phyloP scores from a whole-genome alignment of 2,113 vertebrate species.

The Panthera leo region DNA sequence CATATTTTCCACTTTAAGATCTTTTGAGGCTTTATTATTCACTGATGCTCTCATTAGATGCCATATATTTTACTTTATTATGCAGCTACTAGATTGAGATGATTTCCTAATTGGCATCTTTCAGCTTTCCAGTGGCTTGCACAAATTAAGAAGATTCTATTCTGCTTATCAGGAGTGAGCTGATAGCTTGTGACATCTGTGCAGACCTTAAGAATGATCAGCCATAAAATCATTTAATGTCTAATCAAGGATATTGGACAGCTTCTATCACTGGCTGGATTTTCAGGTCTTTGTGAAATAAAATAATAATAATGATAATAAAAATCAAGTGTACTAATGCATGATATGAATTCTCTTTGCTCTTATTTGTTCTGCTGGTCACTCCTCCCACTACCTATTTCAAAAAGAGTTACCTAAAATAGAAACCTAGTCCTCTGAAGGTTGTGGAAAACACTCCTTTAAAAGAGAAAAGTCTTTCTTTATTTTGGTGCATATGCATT shows the following conservation, averaged over 20 bases:
- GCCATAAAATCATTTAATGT: constrained; percentile 46
- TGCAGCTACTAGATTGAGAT: background rate
- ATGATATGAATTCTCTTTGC: background rate
- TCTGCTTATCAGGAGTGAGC: constrained; percentile 57
- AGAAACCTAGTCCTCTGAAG: background rate
- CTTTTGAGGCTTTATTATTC: background rate
- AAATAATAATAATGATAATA: constrained; percentile 46
- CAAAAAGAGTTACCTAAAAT: background rate
- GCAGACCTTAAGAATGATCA: constrained; percentile 59
- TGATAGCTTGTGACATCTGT: constrained; percentile 53
- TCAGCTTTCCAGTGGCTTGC: background rate
- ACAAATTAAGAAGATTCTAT: constrained; percentile 68
- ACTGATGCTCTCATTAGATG: background rate
- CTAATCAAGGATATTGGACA: constrained; percentile 49
- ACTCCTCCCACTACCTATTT: background rate
- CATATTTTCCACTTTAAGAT: background rate
- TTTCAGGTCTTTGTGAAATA: constrained; percentile 44
- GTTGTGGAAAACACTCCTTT: background rate
- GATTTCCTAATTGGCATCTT: constrained; percentile 64
- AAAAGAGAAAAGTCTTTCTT: background rate
- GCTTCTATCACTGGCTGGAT: constrained; percentile 15
- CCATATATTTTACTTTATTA: background rate
- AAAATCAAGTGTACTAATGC: background rate
- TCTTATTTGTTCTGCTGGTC: constrained; percentile 9
- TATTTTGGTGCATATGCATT: background rate